Evolutionary conservation across 2,113 vertebrate species (phyloP).

Genomic region (Mirounga angustirostris): DNA sequence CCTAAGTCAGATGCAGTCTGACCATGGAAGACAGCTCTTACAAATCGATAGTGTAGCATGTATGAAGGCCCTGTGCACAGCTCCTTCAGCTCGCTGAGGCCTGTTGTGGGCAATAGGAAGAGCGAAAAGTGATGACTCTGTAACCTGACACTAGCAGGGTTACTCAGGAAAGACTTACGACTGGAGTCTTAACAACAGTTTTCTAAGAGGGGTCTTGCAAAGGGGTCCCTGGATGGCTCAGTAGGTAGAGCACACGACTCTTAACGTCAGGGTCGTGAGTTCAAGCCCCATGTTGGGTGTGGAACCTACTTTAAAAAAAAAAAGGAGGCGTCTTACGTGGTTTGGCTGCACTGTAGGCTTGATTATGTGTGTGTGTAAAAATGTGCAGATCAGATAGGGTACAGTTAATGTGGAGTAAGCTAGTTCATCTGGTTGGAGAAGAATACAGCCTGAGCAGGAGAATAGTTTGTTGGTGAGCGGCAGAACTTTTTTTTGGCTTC

Average conservation of each 20-base stretch:
- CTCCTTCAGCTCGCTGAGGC: not conserved
- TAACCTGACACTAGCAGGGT: not conserved
- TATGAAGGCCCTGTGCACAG: not conserved
- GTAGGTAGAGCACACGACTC: not conserved
- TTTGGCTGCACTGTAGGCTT: not conserved
- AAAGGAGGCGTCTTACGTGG: not conserved
- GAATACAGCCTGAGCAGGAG: not conserved
- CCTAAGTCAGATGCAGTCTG: not conserved
- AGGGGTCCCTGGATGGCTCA: not conserved
- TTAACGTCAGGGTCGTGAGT: not conserved
- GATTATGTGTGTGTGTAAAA: constrained; percentile 12
- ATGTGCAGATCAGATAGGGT: not conserved
- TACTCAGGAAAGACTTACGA: not conserved
- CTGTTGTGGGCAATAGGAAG: not conserved
- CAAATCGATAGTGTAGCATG: accelerated
- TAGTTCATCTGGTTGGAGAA: not conserved
- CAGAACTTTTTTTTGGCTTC: not conserved
- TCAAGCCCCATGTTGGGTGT: not conserved
- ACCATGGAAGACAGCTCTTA: not conserved
- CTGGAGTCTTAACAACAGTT: not conserved
- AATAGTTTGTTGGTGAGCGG: not conserved
- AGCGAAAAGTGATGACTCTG: not conserved
- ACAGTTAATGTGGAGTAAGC: not conserved
- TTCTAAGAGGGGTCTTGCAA: not conserved
- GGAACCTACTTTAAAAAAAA: not conserved